Percentiles rank a stretch among this genome's conserved stretches.
Evolutionary conservation across 2,888 invertebrate genomes (phyloP).

Genomic region (Pristionchus maxplancki): DNA sequence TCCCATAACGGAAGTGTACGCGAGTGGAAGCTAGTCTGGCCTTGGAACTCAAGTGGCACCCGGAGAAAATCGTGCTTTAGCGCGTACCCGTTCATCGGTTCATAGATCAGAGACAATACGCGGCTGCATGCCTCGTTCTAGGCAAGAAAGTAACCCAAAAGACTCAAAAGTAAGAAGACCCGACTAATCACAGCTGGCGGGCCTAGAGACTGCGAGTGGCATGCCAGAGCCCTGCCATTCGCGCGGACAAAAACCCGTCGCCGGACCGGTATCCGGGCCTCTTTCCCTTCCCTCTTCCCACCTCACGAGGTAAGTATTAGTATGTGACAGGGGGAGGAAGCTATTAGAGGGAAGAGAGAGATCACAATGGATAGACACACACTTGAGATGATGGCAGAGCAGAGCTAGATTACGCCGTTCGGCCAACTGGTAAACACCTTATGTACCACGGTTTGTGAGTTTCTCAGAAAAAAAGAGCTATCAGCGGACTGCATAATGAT

Average conservation of each 20-base stretch:
- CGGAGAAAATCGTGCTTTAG: background rate
- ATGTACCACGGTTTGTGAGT: background rate
- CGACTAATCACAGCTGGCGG: background rate
- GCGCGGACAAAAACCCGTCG: constrained; percentile 44
- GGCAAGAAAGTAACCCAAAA: background rate
- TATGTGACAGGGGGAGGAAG: constrained; percentile 34
- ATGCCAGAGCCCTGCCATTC: constrained; percentile 4
- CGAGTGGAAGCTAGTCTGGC: background rate
- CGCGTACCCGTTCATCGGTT: background rate
- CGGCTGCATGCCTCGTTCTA: background rate
- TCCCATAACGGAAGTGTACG: background rate
- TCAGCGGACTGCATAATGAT: background rate
- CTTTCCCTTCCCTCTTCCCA: background rate
- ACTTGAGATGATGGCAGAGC: constrained; percentile 2
- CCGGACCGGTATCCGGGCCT: constrained; percentile 44
- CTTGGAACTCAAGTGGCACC: constrained; percentile 35
- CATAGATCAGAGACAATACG: background rate
- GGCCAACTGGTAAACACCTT: constrained; percentile 23
- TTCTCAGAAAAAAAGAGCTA: background rate
- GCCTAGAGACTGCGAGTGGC: background rate
- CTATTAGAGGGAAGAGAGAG: constrained; percentile 35
- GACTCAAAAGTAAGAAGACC: background rate
- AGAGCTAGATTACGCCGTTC: background rate
- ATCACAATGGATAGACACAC: constrained; percentile 46
- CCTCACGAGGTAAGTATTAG: constrained; percentile 42